phyloP scores from a whole-genome alignment of 2,797 vertebrate genomes.

The Crax fasciolata region DNA sequence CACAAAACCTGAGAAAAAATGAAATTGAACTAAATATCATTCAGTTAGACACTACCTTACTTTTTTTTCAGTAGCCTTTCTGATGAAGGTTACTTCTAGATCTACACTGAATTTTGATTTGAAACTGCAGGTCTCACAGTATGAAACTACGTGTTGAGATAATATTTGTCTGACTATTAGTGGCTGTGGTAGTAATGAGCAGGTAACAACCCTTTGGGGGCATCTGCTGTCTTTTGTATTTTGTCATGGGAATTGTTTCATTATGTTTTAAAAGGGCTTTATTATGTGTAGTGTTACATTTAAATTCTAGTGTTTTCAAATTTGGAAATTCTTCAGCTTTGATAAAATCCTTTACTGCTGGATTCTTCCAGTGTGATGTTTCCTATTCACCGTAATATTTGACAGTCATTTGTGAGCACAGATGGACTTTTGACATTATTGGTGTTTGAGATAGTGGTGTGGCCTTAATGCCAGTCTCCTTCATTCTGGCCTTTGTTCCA shows the following conservation, averaged over 20 bases:
- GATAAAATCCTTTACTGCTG: neutral
- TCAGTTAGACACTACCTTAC: neutral
- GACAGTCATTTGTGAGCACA: neutral
- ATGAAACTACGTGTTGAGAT: neutral
- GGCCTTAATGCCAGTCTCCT: neutral
- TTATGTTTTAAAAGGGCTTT: neutral
- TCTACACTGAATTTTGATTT: slow-evolving; percentile 30
- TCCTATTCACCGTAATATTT: neutral
- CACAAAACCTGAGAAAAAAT: neutral
- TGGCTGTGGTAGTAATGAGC: neutral
- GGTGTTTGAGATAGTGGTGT: neutral
- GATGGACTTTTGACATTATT: neutral
- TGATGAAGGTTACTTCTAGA: neutral
- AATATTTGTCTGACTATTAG: neutral
- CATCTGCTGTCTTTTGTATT: neutral
- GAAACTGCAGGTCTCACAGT: neutral
- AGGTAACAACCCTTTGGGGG: neutral
- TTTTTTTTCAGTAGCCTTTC: neutral
- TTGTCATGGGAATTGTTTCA: neutral
- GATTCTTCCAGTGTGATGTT: neutral
- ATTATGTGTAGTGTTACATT: neutral
- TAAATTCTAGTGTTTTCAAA: neutral
- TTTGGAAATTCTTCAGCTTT: neutral
- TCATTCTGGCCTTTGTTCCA: neutral
- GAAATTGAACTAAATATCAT: neutral